Evolutionary conservation across 2,797 vertebrate species (phyloP).

Genomic region (Ceryle rudis): DNA sequence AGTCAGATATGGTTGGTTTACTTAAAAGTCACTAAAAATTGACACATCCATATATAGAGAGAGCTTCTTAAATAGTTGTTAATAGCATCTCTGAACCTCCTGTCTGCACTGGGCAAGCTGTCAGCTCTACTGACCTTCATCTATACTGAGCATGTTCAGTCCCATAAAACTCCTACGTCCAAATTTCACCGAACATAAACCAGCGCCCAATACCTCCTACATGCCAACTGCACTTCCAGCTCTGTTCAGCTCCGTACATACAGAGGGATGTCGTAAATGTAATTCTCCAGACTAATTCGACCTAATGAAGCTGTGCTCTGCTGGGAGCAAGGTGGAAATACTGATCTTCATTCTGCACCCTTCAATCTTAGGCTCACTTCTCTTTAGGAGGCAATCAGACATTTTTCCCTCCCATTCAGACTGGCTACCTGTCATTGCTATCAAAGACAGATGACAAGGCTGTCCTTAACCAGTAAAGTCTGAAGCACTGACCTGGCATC

Average conservation of each 20-base stretch:
- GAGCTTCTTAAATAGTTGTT: background rate
- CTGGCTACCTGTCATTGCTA: background rate
- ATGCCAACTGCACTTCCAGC: constrained; percentile 48
- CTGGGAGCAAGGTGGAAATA: background rate
- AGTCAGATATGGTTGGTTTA: background rate
- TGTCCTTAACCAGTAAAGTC: background rate
- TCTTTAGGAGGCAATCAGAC: background rate
- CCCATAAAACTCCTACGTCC: constrained; percentile 10
- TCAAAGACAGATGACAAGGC: background rate
- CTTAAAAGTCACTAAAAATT: background rate
- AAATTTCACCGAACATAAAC: background rate
- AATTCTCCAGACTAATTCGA: background rate
- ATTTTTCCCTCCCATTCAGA: background rate
- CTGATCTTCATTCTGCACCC: background rate
- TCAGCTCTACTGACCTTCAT: constrained; percentile 55
- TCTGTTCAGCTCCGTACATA: background rate
- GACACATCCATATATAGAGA: background rate
- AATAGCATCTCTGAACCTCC: background rate
- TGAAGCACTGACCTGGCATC: background rate
- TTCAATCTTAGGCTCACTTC: background rate
- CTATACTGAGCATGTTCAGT: constrained; percentile 18
- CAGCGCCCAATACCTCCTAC: constrained; percentile 28
- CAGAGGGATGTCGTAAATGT: background rate
- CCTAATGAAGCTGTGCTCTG: background rate
- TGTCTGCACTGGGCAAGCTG: constrained; percentile 19